phyloP scores from a whole-genome alignment of 2,888 invertebrate species.

The Brachyptera putata region DNA sequence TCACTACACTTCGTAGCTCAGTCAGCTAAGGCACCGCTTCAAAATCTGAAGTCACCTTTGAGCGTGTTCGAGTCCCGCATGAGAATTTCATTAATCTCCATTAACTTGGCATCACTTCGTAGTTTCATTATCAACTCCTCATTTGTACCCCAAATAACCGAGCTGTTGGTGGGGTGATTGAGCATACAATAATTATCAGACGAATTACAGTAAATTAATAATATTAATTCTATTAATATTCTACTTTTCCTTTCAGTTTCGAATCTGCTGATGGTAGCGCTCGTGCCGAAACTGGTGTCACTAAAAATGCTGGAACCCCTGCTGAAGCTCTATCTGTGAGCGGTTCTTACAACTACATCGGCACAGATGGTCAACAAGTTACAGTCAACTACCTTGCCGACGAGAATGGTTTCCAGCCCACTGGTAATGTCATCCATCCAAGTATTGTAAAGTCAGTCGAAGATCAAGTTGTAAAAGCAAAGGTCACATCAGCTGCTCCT shows the following conservation, averaged over 20 bases:
- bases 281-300: constrained; percentile 36
- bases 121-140: no score
- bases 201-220: background rate
- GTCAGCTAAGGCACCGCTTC: no score
- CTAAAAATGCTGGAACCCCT: constrained; percentile 37
- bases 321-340: constrained; percentile 34
- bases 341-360: constrained; percentile 31
- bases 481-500: constrained; percentile 15
- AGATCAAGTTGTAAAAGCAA: constrained; percentile 30
- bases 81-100: no score
- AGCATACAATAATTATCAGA: no score
- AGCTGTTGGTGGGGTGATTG: no score
- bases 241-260: constrained; percentile 36
- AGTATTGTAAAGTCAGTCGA: constrained; percentile 28
- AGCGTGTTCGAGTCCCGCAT: no score
- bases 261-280: constrained; percentile 40
- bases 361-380: constrained; percentile 28
- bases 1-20: no score
- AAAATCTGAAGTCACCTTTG: no score
- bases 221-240: background rate
- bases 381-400: constrained; percentile 33
- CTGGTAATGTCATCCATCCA: constrained; percentile 29
- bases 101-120: no score
- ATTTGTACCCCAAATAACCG: no score
- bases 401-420: constrained; percentile 34